These are phyloP conservation scores for Microtus pennsylvanicus DNA, from an alignment of 2,113 vertebrate genomes.

Conservation along the genomic window DNA sequence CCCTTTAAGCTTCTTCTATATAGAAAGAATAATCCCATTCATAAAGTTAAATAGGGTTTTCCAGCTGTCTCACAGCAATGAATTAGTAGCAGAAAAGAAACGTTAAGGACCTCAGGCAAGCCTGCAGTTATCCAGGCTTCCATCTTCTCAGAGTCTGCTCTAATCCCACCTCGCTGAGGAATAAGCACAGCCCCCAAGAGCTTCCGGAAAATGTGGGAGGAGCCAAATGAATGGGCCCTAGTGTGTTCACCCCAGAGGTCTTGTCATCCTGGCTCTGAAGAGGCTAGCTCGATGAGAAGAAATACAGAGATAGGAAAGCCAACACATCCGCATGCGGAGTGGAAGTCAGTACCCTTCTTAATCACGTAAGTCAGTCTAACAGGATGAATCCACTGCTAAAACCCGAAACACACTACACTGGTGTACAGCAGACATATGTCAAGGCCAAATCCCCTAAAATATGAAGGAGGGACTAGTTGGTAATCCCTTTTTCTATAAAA, in stretches of 20 bases:
- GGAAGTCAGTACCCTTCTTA: slow-evolving; percentile 27
- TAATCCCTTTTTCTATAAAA: slow-evolving; percentile 57
- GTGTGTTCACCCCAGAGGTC: slow-evolving; percentile 11
- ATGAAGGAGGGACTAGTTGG: slow-evolving; percentile 6
- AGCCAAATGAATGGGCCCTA: slow-evolving; percentile 35
- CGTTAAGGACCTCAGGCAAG: background rate
- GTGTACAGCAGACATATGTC: slow-evolving; percentile 36
- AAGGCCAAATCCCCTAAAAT: slow-evolving; percentile 48
- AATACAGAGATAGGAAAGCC: background rate
- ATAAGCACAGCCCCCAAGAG: background rate
- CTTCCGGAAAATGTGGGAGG: background rate
- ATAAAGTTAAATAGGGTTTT: slow-evolving; percentile 27
- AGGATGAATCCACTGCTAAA: slow-evolving; percentile 48
- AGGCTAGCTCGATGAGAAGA: background rate
- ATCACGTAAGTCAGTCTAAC: slow-evolving; percentile 32
- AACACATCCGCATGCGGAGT: background rate
- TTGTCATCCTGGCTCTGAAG: slow-evolving; percentile 21
- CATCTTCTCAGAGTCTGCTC: slow-evolving; percentile 33
- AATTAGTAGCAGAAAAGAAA: background rate
- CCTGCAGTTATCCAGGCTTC: background rate
- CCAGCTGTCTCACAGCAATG: background rate
- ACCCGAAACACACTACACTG: slow-evolving; percentile 23
- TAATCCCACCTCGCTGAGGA: slow-evolving; percentile 56
- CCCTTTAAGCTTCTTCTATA: background rate
- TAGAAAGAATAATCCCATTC: slow-evolving; percentile 13